Conservation (phyloP, 2,888 invertebrate genomes). For the Shargacucullia verbasci region DNA sequence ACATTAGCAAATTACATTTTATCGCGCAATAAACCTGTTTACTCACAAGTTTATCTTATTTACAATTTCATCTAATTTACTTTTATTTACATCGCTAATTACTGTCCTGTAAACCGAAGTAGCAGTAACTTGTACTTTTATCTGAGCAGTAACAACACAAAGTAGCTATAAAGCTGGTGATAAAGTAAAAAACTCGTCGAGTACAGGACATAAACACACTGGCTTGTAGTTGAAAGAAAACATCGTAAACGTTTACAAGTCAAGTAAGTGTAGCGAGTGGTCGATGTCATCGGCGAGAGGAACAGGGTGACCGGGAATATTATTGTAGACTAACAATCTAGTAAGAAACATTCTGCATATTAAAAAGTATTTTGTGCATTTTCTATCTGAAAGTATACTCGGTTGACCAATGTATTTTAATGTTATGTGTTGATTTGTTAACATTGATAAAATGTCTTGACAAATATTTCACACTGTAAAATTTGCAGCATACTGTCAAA, state of each 20-base stretch:
- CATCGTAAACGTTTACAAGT: conserved; percentile 83
- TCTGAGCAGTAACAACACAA: conserved; percentile 60
- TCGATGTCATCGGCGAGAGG: conserved; percentile 20
- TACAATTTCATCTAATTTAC: conserved; percentile 56
- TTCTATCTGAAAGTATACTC: too few relatives aligned
- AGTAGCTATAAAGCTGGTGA: conserved; percentile 73
- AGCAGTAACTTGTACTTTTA: conserved; percentile 54
- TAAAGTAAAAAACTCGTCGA: conserved; percentile 83
- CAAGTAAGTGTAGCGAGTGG: conserved; percentile 63
- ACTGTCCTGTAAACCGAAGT: conserved; percentile 44
- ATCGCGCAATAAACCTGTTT: conserved; percentile 53
- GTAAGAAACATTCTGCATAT: too few relatives aligned
- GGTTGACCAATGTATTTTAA: too few relatives aligned
- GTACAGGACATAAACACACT: conserved; percentile 76
- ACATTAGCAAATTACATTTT: conserved; percentile 42
- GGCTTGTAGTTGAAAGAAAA: conserved; percentile 79
- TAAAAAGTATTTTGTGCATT: too few relatives aligned
- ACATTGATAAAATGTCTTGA: too few relatives aligned
- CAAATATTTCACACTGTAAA: too few relatives aligned
- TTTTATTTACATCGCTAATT: conserved; percentile 54
- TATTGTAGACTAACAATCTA: too few relatives aligned
- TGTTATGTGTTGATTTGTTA: too few relatives aligned
- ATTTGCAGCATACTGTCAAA: too few relatives aligned
- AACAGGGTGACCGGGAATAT: too few relatives aligned
- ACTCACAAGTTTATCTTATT: conserved; percentile 39